Evolutionary conservation across 2,888 invertebrate species (phyloP), one percentile per base, ranked within the genome.

Genomic region (Phortica okadai): DNA sequence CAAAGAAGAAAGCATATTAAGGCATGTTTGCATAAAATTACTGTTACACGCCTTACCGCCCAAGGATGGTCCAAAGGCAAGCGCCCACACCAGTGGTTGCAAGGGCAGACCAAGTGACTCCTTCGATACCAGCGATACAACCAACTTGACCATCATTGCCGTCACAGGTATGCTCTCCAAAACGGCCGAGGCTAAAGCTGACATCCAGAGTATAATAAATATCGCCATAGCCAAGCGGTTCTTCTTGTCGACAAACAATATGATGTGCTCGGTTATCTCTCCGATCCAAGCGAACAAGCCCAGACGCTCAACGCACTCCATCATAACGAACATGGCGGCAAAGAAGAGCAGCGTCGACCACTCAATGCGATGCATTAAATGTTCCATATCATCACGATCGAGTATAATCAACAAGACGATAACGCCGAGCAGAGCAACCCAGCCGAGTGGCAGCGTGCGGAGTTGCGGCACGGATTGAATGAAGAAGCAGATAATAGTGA

Each of bases 151-250:
- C 97, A 98, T 98, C 95, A 98, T 97, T 0, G 97, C 97, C 0
- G 97, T 96, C 74, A 97, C 93, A 0, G 98, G 97, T 74, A 98
- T 96, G 90, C 97, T 98, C 91, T 98, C 97, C 0, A 98, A 95
- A 85, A 98, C 95, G 0, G 97, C 96, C 14, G 97, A 97, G 0
- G 95, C 95, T 10, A 97, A 73, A 0, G 97, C 97, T 0, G 97
- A 97, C 94, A 96, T 94, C 97, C 97, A 97, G 2, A 97, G 90
- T 82, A 98, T 94, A 14, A 97, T 92, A 8, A 96, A 89, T 73
- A 98, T 94, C 0, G 97, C 96, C 0, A 96, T 95, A 0, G 93
- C 95, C 73, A 94, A 92, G 79, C 94, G 93, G 3, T 93, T 59
- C 93, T 94, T 41, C 86, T 94, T 94, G 66, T 93, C 93, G 0